Evolutionary conservation across 35 echinoderm and acorn worm species (phyloP).

Genomic region (Chiridota heheva): DNA sequence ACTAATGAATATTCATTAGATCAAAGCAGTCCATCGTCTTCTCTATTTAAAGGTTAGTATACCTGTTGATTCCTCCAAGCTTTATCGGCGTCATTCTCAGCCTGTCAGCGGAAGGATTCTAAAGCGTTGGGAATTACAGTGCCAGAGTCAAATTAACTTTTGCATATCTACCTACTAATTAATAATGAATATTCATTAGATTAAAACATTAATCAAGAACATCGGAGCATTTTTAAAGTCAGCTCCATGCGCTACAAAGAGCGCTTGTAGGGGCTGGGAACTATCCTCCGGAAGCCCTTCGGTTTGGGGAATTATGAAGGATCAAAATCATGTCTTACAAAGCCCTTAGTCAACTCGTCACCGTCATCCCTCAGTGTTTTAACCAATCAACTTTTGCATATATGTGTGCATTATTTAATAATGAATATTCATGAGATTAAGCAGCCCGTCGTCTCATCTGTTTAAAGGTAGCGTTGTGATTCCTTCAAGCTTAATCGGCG

Average conservation of each 20-base stretch:
- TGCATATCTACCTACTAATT: too few relatives aligned
- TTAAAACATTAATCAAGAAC: too few relatives aligned
- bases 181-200: too few relatives aligned
- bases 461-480: conserved; percentile 25
- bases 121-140: conserved; percentile 41
- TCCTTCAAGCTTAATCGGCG: conserved; percentile 35
- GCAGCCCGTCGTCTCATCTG: too few relatives aligned
- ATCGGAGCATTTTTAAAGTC: too few relatives aligned
- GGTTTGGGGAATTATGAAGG: too few relatives aligned
- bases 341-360: not conserved
- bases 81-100: conserved; percentile 27
- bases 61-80: conserved; percentile 33
- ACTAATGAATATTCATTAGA: too few relatives aligned
- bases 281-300: too few relatives aligned
- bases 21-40: too few relatives aligned
- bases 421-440: too few relatives aligned
- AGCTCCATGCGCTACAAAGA: too few relatives aligned
- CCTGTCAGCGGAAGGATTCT: conserved; percentile 52
- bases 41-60: not conserved
- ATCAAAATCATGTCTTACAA: not conserved
- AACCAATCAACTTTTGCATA: not conserved
- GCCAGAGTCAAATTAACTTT: conserved; percentile 38
- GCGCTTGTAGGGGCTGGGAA: too few relatives aligned
- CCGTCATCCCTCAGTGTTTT: not conserved
- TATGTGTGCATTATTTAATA: not conserved